Base-by-base conservation (phyloP, 2,888 invertebrate species). In the Epirrhoe tristata region DNA sequence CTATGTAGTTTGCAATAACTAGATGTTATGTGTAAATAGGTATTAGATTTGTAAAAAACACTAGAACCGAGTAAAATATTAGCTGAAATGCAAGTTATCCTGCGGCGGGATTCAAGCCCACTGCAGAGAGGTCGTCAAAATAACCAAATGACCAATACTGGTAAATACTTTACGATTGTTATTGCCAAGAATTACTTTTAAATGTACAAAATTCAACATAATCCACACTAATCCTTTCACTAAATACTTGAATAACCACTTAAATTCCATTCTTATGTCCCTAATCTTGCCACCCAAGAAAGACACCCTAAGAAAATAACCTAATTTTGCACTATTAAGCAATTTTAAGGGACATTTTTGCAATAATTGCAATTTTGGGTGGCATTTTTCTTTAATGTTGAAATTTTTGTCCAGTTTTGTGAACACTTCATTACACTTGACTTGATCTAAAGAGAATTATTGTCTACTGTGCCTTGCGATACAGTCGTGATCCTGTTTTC, bases 161-260 rank as follows among this genome's bases (percentile, higher is more conserved):
- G 6, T 34, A 7, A 5, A 10, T 10, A 43, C 12, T n/a, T n/a
- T 7, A 43, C 10, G n/a, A 43, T 48, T 16, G 12, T 48, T 52
- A 52, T 12, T 52, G 12, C 0, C 12, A 34, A 54, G 36, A 36
- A 34, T 5, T 31, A 16, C 54, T 36, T 36, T 8, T 34, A 10
- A 54, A 8, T 53, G 8, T 14, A 54, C 14, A 0, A 14, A 54
- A 54, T 36, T 34, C 54, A 54, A 70, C 66, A 64, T 87, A 90
- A 92, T 89, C 90, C 80, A 69, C 67, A 79, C 32, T 90, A 91
- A 93, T 91, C 91, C 83, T 83, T 89, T 89, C 63, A 12, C 53
- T 61, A 87, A 87, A 86, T 86, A 91, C 81, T 77, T 77, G 68
- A 82, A 82, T 77, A 80, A 71, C 81, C 86, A 86, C 87, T 89